phyloP scores from a whole-genome alignment of 1,140 invertebrate genomes.

The Bombus confusus region DNA sequence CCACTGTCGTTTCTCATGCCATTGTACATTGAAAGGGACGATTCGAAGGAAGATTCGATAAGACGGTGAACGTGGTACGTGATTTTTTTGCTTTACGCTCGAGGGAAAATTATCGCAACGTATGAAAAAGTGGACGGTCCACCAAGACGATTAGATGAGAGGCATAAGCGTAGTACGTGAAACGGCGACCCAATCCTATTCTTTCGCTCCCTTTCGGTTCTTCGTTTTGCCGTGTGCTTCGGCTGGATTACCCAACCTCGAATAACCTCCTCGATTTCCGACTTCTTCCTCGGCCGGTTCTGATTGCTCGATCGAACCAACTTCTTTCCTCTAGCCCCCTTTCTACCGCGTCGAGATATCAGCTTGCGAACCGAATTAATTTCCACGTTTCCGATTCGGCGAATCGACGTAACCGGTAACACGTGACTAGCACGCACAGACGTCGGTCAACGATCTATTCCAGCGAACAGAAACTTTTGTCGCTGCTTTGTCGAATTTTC shows the following conservation, averaged over 20 bases:
- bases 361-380: slow-evolving; percentile 64
- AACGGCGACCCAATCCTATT: background rate
- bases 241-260: slow-evolving; percentile 19
- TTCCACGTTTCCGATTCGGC: slow-evolving; percentile 53
- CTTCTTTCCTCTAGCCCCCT: background rate
- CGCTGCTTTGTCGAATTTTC: background rate
- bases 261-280: slow-evolving; percentile 38
- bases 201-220: slow-evolving; percentile 7
- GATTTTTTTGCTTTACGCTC: background rate
- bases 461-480: background rate
- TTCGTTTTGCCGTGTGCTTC: background rate
- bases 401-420: slow-evolving; percentile 61
- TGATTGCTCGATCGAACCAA: slow-evolving; percentile 52
- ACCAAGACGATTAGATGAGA: background rate
- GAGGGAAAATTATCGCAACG: background rate
- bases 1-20: background rate
- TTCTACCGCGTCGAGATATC: slow-evolving; percentile 2
- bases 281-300: slow-evolving; percentile 16
- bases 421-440: slow-evolving; percentile 57
- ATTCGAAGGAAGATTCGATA: background rate
- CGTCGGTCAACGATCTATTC: slow-evolving; percentile 47
- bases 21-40: background rate
- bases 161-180: background rate
- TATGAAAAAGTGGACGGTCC: too few species aligned
- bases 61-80: background rate